Evolutionary conservation across 2,113 vertebrate species (phyloP).

Genomic region (Pardalotus punctatus): DNA sequence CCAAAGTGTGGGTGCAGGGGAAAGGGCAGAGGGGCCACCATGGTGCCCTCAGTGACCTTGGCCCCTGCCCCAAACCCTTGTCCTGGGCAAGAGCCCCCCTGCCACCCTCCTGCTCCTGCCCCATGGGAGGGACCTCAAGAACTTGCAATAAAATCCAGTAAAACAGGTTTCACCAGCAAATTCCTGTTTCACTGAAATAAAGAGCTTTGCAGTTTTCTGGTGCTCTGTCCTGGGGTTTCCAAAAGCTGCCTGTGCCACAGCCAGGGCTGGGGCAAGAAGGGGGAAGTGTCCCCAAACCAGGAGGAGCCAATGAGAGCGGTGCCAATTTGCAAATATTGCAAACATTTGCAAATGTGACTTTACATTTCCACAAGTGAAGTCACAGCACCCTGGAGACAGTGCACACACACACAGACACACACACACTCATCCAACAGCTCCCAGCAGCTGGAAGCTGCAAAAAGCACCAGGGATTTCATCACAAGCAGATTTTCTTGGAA

Average conservation of each 20-base stretch:
- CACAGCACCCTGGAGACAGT: not conserved
- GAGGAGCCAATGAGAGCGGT: not conserved
- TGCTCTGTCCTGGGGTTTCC: not conserved
- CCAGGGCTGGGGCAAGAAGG: not conserved
- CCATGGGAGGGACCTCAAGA: rapidly evolving
- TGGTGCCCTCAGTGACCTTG: rapidly evolving
- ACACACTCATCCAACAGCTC: rapidly evolving
- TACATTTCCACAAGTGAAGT: not conserved
- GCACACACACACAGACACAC: not conserved
- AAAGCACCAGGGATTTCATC: not conserved
- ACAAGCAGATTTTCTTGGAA: not conserved
- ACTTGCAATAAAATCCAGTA: rapidly evolving
- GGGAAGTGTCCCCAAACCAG: not conserved
- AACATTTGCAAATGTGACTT: not conserved
- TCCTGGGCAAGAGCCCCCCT: not conserved
- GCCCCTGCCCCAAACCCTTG: not conserved
- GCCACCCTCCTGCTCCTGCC: not conserved
- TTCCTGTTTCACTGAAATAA: not conserved
- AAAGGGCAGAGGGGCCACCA: rapidly evolving
- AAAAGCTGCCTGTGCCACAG: not conserved
- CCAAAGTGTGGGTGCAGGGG: not conserved
- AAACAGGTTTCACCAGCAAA: not conserved
- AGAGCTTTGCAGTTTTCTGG: not conserved
- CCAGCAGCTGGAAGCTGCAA: not conserved
- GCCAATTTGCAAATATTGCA: not conserved